Evolutionary conservation across 2,113 vertebrate species (phyloP).

Genomic region (Ochotona princeps): DNA sequence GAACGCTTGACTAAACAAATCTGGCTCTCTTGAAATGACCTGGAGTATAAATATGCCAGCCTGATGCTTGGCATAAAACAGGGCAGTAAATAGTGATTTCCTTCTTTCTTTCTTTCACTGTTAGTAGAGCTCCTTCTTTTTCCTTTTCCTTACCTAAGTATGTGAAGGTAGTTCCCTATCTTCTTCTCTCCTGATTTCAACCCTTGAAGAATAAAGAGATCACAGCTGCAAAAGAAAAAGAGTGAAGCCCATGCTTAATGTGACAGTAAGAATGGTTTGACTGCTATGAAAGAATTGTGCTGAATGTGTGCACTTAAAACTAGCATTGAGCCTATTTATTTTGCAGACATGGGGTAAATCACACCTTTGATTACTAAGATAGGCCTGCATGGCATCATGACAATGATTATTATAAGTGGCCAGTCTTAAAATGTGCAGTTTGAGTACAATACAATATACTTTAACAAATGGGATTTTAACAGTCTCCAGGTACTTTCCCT

Average conservation of each 20-base stretch:
- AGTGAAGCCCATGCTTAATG: slow-evolving; percentile 4
- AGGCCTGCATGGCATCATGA: not conserved
- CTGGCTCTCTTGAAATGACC: not conserved
- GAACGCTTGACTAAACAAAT: not conserved
- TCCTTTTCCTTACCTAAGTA: not conserved
- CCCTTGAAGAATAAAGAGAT: slow-evolving; percentile 42
- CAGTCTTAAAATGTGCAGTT: slow-evolving; percentile 61
- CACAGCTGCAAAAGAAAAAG: not conserved
- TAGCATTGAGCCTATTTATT: slow-evolving; percentile 36
- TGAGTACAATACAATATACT: slow-evolving; percentile 65
- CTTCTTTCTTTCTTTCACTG: slow-evolving; percentile 19
- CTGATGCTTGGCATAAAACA: not conserved
- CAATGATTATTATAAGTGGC: slow-evolving; percentile 59
- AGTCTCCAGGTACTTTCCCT: slow-evolving; percentile 69
- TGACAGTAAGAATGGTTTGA: not conserved
- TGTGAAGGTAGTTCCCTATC: slow-evolving; percentile 30
- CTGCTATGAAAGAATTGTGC: not conserved
- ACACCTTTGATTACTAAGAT: not conserved
- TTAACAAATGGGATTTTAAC: slow-evolving; percentile 78
- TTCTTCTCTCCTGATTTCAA: slow-evolving; percentile 45
- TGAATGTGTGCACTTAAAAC: not conserved
- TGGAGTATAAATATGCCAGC: not conserved
- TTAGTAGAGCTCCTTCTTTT: not conserved
- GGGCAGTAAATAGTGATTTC: slow-evolving; percentile 17
- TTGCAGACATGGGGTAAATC: slow-evolving; percentile 40